phyloP scores from a whole-genome alignment of 2,797 vertebrate genomes.

The Hemibagrus guttatus region DNA sequence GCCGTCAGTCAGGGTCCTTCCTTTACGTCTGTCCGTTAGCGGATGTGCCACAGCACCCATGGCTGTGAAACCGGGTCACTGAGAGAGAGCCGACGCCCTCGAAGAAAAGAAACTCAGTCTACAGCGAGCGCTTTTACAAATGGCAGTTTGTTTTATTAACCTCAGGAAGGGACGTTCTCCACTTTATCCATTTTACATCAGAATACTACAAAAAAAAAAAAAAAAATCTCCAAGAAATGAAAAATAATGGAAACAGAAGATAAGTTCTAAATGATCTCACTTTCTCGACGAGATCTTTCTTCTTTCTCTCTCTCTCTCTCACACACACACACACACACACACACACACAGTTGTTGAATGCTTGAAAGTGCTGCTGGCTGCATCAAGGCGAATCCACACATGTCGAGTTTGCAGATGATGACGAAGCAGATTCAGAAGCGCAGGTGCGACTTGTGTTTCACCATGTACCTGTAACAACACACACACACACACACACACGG shows the following conservation, averaged over 20 bases:
- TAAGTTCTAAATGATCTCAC: not conserved
- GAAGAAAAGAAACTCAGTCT: not conserved
- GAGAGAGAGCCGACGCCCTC: not conserved
- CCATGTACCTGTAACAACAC: slow-evolving; percentile 86
- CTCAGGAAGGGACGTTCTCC: slow-evolving; percentile 35
- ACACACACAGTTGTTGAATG: slow-evolving; percentile 9
- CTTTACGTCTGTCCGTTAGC: too few relatives aligned
- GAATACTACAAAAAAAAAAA: slow-evolving; percentile 16
- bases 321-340: slow-evolving; percentile 6
- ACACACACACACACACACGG: slow-evolving; percentile 7
- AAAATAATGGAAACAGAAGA: slow-evolving; percentile 3
- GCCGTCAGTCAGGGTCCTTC: too few relatives aligned
- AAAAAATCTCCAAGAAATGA: not conserved
- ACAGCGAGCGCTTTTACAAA: slow-evolving; percentile 40
- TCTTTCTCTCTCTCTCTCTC: not conserved
- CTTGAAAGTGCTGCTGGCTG: slow-evolving; percentile 30
- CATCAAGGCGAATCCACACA: not conserved
- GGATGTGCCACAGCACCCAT: not conserved
- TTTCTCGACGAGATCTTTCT: slow-evolving; percentile 6
- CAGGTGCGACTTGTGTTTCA: slow-evolving; percentile 98
- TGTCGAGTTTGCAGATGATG: not conserved
- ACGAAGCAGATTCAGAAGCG: slow-evolving; percentile 82
- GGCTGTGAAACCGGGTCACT: not conserved
- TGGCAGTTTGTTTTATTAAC: slow-evolving; percentile 48
- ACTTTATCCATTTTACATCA: slow-evolving; percentile 40